Evolutionary conservation across 2,113 vertebrate species (phyloP).

Genomic region (Scartelaos histophorus): DNA sequence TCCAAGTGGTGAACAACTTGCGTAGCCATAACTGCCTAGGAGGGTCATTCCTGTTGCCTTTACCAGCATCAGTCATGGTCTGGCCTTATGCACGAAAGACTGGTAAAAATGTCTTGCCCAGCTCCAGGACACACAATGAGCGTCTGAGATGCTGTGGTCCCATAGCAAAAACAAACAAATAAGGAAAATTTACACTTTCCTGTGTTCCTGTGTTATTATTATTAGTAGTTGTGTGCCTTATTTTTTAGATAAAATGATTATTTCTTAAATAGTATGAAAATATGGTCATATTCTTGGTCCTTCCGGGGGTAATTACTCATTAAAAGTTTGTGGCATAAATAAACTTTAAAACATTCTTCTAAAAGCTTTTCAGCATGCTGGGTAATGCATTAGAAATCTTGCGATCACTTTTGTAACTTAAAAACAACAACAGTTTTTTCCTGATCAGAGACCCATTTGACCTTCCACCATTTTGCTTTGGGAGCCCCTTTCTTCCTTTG

Average conservation of each 20-base stretch:
- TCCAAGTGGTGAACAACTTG: background rate
- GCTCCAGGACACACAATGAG: background rate
- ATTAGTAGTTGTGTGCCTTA: no score
- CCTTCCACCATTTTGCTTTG: background rate
- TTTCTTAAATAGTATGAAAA: no score
- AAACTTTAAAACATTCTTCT: background rate
- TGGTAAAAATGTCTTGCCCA: background rate
- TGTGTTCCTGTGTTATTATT: background rate
- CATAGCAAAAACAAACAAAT: no score
- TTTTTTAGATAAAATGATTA: no score
- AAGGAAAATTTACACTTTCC: background rate
- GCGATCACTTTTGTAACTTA: background rate
- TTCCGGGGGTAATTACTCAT: background rate
- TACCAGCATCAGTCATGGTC: background rate
- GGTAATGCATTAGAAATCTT: background rate
- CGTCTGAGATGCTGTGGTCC: no score
- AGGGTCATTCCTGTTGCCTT: no score
- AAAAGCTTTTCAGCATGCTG: background rate
- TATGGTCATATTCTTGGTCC: background rate
- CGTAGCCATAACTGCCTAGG: no score
- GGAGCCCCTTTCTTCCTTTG: background rate
- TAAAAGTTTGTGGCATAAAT: background rate
- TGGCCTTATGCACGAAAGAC: background rate
- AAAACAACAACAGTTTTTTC: constrained; percentile 3
- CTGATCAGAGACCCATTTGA: background rate